Base-by-base conservation (phyloP, 1,140 invertebrate species). In the Helicoverpa armigera region DNA sequence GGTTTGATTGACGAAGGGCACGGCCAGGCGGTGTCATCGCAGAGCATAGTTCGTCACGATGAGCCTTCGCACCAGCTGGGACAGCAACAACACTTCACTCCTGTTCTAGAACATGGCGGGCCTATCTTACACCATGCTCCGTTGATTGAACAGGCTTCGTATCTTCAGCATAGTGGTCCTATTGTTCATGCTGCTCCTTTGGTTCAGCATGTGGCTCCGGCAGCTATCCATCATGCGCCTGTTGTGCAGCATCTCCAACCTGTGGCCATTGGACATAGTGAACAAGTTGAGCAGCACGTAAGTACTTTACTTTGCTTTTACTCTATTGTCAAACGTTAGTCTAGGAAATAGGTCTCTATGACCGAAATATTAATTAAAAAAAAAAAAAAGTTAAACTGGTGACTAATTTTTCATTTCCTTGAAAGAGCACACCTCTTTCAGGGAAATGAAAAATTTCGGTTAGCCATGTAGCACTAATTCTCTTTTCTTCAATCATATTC, bases 11-110 rank as follows among this genome's bases (percentile, higher is more conserved):
- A 88, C 5, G 86, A 94, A 9, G 83, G 85, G 7, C 88, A 91
- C 35, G 81, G 85, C 14, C 92, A 92, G 14, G 92, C 91, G 2
- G 86, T 95, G 0, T 95, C 94, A 43, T 93, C 92, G 2, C 94
- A 95, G 70, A 94, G 90, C 86, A 93, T 94, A 77, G 81, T 94
- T 23, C 91, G 91, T 43, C 93, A 95, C 79, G 90, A 93, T 72
- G 88, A 94, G 70, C 87, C 90, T 0, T 58, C 84, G 3, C 86
- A 87, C 23, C 85, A 88, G 29, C 82, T 86, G 16, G 35, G 74
- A 0, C 86, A 69, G 43, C 65, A 67, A 14, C 63, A 69, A 43
- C 65, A 88, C 69, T 86, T 81, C 72, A 76, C 83, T 16, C 86
- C 84, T 11, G 61, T 87, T 54, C 35, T 84, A 80, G 84, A 86